These are phyloP conservation scores for Hirtodrosophila histrioides DNA, from an alignment of 2,888 invertebrate genomes.

Conservation along the genomic window DNA sequence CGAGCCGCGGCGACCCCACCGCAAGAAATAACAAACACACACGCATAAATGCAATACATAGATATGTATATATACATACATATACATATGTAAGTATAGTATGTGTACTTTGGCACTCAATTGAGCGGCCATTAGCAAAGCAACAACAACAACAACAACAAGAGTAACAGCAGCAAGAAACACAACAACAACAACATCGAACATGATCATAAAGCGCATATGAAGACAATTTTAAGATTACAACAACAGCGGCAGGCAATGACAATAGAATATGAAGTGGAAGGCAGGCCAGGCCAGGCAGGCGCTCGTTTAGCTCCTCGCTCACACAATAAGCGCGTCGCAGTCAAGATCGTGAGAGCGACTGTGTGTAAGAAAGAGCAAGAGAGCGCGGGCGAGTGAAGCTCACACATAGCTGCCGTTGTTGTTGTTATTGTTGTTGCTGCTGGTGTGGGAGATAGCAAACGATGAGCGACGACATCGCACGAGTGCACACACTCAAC, in stretches of 20 bases:
- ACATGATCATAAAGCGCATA: constrained; percentile 49
- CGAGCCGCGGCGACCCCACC: constrained; percentile 55
- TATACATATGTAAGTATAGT: constrained; percentile 12
- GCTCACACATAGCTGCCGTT: constrained; percentile 40
- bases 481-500: constrained; percentile 56
- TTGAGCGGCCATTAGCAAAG: constrained; percentile 77
- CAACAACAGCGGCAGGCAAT: constrained; percentile 66
- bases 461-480: constrained; percentile 57
- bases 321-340: constrained; percentile 36
- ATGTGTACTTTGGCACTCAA: constrained; percentile 76
- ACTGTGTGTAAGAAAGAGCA: constrained; percentile 19
- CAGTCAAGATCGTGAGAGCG: constrained; percentile 44
- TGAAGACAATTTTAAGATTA: constrained; percentile 79
- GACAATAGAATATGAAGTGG: constrained; percentile 79
- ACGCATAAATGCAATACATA: neutral
- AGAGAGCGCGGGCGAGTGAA: constrained; percentile 40
- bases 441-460: constrained; percentile 61
- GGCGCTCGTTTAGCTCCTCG: constrained; percentile 39
- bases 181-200: constrained; percentile 20
- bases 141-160: constrained; percentile 47
- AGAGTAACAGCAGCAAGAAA: constrained; percentile 45
- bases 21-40: constrained; percentile 39
- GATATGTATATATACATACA: constrained; percentile 7
- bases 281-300: constrained; percentile 21
- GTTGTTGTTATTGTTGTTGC: constrained; percentile 31